Base-by-base conservation (phyloP, 2,113 vertebrate genomes). In the Lontra canadensis region DNA sequence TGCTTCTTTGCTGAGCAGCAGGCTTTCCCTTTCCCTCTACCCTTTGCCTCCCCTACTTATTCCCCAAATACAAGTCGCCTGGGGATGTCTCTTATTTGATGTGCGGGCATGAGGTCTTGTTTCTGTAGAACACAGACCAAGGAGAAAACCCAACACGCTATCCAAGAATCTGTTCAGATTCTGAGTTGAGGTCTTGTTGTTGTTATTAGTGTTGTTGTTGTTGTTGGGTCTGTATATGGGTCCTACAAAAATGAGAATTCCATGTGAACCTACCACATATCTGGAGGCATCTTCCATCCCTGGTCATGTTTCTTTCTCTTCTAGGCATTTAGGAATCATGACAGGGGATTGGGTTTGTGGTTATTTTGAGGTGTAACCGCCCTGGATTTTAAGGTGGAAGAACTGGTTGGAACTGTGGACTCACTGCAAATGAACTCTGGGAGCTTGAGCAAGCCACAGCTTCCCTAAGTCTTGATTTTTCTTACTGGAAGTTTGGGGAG, bases 71-170 rank as follows among this genome's bases (percentile, higher is more conserved):
- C 26, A 36, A 85, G 17, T 34, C 67, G 9, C 12, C 47, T 15
- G 7, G 49, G 74, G 10, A 92, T 65, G 23, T 55, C 44, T 93
- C 42, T 96, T 73, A 74, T 63, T 93, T 81, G 47, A 80, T 59
- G 12, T 49, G 49, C 1, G 34, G 69, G 42, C 10, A 20, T 6
- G 18, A 92, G 67, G 55, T 74, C 26, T 55, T 65, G 20, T 67
- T 92, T 95, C 84, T 2, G 0, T 4, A 87, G 61, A 78, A 88
- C 29, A 80, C 88, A 57, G 84, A 65, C 34, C 36, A 78, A 91
- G 73, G 55, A n/a, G 83, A 91, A 96, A 94, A 90, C 34, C 47
- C 59, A 69, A 69, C 4, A 89, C 47, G 36, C 10, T 96, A 83
- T 67, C 63, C 11, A 84, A 92, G 85, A 91, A 79, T 82, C 65